Base-by-base conservation (phyloP, 1,140 invertebrate species). In the Scaptomyza montana region DNA sequence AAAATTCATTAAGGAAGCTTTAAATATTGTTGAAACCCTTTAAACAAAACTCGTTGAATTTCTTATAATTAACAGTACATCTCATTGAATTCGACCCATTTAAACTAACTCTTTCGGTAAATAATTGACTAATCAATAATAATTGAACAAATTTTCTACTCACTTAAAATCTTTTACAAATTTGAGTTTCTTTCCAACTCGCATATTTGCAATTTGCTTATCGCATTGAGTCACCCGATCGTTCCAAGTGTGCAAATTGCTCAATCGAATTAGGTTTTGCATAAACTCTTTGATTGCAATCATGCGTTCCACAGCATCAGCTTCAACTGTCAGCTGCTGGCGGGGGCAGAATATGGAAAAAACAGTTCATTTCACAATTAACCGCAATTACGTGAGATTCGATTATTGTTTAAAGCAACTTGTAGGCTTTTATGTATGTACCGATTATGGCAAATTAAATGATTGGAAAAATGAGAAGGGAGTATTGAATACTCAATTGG, bases 341-440 rank as follows among this genome's bases (percentile, higher is more conserved):
- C 39, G 43, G 25, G 21, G 21, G 41, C 47, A 63, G 13, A 30
- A 49, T 9, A 21, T 59, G 59, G 62, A 69, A 47, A 49, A 47
- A 63, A 62, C 63, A 63, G 62, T 77, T 81, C 69, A 49, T 54
- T 79, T 64, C 59, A 79, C 76, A 84, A 87, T 89, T 81, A 77
- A 82, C 76, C 82, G 64, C 78, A 89, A 71, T 51, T 74, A 84
- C 69, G 77, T 89, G 79, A 74, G 68, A 82, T 79, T 73, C 79
- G 76, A 79, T 87, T 79, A 73, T 6, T 7, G 72, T 73, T 63
- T 55, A 51, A 55, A 45, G 49, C 66, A 60, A 73, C 59, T 45
- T 57, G 64, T 64, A 43, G 45, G 19, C 57, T 43, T 33, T 36
- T 45, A 33, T 33, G 30, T 36, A 19, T 51, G 53, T 55, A 36